Evolutionary conservation across 2,113 vertebrate species (phyloP).

Genomic region (Elgaria multicarinata): DNA sequence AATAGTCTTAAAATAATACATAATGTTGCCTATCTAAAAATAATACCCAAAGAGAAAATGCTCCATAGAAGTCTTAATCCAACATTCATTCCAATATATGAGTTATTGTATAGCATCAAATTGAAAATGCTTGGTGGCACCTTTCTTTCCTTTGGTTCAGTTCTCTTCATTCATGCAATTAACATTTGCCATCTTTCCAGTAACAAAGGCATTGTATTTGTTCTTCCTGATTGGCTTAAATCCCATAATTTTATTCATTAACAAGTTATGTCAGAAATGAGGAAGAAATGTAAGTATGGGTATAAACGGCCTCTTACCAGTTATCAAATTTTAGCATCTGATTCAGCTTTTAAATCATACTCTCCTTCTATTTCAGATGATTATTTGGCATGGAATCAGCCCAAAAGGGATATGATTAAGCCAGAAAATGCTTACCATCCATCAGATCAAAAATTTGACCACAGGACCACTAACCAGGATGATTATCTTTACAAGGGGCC

Average conservation of each 20-base stretch:
- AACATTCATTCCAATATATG: neutral
- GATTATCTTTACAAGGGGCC: constrained; percentile 50
- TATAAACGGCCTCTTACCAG: neutral
- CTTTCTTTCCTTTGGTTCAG: neutral
- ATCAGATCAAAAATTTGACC: constrained; percentile 59
- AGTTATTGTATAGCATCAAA: too few species aligned
- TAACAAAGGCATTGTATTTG: neutral
- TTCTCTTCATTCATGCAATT: neutral
- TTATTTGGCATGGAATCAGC: constrained; percentile 69
- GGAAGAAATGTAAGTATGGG: neutral
- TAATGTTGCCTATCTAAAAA: neutral
- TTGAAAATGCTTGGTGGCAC: neutral
- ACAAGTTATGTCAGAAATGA: neutral
- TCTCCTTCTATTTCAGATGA: constrained; percentile 75
- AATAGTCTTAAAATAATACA: neutral
- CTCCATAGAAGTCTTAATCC: neutral
- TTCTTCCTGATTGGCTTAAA: neutral
- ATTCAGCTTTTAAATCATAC: neutral
- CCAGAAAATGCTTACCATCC: constrained; percentile 29
- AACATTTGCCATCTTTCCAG: neutral
- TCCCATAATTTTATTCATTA: neutral
- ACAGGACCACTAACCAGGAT: constrained; percentile 57
- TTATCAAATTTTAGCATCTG: constrained; percentile 9
- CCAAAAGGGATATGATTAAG: constrained; percentile 55
- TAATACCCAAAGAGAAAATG: neutral